A percentile compares a stretch with the other conserved stretches of the same genome.
Evolutionary conservation across 1,140 invertebrate species (phyloP).

Genomic region (Harpegnathos saltator): DNA sequence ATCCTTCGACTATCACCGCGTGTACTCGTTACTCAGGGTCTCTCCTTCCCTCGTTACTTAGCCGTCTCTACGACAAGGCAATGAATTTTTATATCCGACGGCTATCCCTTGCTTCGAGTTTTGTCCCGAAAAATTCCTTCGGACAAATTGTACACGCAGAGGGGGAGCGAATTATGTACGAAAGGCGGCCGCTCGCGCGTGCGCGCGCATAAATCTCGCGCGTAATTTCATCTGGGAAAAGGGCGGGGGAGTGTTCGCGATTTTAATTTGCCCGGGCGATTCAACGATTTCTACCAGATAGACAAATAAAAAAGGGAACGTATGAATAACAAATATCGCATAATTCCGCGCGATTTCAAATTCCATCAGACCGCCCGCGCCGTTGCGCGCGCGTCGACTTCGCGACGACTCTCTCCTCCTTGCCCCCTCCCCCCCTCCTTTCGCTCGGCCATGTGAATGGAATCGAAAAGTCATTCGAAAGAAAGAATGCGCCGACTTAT

Average conservation of each 20-base stretch:
- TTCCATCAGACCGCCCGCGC: background rate
- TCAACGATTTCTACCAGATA: background rate
- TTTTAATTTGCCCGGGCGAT: slow-evolving; percentile 33
- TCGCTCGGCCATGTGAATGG: background rate
- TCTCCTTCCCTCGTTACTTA: slow-evolving; percentile 23
- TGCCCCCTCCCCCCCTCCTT: background rate
- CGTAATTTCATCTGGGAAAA: slow-evolving; percentile 39
- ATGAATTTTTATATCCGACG: slow-evolving; percentile 43
- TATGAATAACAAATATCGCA: slow-evolving; percentile 19
- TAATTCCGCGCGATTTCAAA: slow-evolving; percentile 8
- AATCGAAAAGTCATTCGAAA: background rate
- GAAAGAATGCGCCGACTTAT: slow-evolving; percentile 1
- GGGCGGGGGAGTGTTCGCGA: background rate
- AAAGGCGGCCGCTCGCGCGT: background rate
- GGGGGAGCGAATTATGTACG: background rate
- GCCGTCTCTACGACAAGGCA: slow-evolving; percentile 25
- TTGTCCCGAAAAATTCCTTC: slow-evolving; percentile 22
- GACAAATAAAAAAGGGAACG: too few relatives aligned
- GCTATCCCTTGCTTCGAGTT: slow-evolving; percentile 21
- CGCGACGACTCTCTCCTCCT: background rate
- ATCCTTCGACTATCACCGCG: slow-evolving; percentile 33
- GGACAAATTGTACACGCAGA: background rate
- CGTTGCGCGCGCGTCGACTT: background rate
- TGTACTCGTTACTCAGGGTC: slow-evolving; percentile 14
- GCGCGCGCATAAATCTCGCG: slow-evolving; percentile 23